Percentiles rank a stretch among this genome's conserved stretches.
These are phyloP conservation scores for Macrocentrus cingulum DNA, from an alignment of 1,140 invertebrate species.

Conservation along the genomic window DNA sequence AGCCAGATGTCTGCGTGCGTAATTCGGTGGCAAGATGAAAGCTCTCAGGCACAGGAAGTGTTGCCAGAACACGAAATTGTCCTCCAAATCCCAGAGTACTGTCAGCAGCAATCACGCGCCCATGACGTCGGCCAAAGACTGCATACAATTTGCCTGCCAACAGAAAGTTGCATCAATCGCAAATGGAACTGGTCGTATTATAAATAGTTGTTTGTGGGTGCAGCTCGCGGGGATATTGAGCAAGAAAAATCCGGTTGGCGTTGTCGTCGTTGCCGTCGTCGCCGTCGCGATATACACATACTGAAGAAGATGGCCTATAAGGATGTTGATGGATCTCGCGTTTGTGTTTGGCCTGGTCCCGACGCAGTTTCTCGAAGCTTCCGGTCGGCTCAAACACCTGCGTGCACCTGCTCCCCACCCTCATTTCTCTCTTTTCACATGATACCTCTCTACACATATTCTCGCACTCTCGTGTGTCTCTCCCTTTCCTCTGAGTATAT, in stretches of 20 bases:
- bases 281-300: background rate
- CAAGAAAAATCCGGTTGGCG: background rate
- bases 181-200: slow-evolving; percentile 21
- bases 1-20: slow-evolving; percentile 90
- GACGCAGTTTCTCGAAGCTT: slow-evolving; percentile 41
- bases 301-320: slow-evolving; percentile 11
- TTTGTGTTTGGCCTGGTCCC: slow-evolving; percentile 35
- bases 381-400: slow-evolving; percentile 51
- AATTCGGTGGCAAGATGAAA: slow-evolving; percentile 93
- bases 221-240: background rate
- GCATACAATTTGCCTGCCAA: slow-evolving; percentile 88
- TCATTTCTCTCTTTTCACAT: slow-evolving; percentile 15
- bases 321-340: slow-evolving; percentile 25
- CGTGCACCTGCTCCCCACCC: slow-evolving; percentile 45
- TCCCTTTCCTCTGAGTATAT: background rate
- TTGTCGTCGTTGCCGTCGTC: too few species aligned
- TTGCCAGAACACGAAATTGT: slow-evolving; percentile 85
- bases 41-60: slow-evolving; percentile 93
- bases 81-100: slow-evolving; percentile 83
- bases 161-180: slow-evolving; percentile 23
- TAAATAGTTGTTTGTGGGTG: slow-evolving; percentile 1
- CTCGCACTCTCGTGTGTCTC: slow-evolving; percentile 18
- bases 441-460: slow-evolving; percentile 12
- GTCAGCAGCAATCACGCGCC: slow-evolving; percentile 86
- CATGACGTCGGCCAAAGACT: slow-evolving; percentile 84